phyloP scores from a whole-genome alignment of 2,113 vertebrate genomes.

The Cinclus mexicanus region DNA sequence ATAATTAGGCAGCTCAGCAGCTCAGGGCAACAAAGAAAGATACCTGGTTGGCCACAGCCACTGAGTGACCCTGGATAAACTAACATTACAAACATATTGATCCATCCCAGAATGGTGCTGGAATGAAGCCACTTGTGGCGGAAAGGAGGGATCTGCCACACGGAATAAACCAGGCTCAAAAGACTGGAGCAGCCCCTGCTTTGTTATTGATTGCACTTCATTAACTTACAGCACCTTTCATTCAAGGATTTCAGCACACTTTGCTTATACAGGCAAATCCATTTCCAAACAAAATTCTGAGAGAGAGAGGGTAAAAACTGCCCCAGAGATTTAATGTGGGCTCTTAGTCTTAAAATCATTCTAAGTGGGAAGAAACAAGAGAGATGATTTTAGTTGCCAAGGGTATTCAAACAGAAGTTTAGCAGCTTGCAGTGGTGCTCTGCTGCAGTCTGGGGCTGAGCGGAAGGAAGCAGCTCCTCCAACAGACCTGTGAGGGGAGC shows the following conservation, averaged over 20 bases:
- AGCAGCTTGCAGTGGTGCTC: neutral
- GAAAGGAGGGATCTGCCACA: neutral
- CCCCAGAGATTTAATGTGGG: neutral
- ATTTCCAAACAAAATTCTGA: neutral
- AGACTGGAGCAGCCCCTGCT: neutral
- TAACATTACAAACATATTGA: neutral
- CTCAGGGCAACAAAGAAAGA: neutral
- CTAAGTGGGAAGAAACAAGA: neutral
- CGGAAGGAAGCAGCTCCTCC: constrained; percentile 10
- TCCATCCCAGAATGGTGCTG: neutral
- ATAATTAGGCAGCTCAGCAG: constrained; percentile 18
- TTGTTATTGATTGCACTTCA: fast-evolving
- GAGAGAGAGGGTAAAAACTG: neutral
- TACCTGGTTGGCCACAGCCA: neutral
- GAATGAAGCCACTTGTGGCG: neutral
- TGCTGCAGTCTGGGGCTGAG: neutral
- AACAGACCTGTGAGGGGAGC: neutral
- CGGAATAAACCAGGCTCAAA: neutral
- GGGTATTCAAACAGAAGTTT: neutral
- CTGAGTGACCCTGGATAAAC: neutral
- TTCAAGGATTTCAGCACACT: neutral
- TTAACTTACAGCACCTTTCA: neutral
- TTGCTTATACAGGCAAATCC: neutral
- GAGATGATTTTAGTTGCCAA: neutral
- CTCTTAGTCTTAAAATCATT: neutral